Evolutionary conservation across 2,797 vertebrate genomes (phyloP), one percentile per base, ranked within the genome.

Genomic region (Zenarchopterus dispar): DNA sequence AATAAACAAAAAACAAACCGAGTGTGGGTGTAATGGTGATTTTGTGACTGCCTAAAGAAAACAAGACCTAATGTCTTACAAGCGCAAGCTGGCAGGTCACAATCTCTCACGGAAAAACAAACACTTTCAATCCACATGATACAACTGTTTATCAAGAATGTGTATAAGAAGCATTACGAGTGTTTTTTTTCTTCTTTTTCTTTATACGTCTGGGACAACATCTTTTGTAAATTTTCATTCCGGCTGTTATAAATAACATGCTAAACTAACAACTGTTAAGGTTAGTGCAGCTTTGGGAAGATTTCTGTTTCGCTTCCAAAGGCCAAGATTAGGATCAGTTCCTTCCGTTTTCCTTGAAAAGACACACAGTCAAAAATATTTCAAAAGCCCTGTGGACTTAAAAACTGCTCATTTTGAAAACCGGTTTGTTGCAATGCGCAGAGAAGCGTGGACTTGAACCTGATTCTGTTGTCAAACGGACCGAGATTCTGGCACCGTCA

Each of bases 1-100:
- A 33, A 56, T 80, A 85, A 87, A 85, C 69, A 81, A 75, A 82
- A 87, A 83, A 67, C 86, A 79, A 53, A 22, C 2, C 26, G n/a
- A 15, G 73, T 6, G 56, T 85, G 77, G 75, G 73, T 41, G 72
- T 73, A 76, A 68, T 78, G 55, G 62, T 23, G 52, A 56, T 72
- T 67, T 49, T 62, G 57, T 31, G 73, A 73, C 56, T 15, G 48
- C 28, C 26, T 68, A 50, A 5, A 71, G 46, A 72, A 84, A 86
- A 88, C 77, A 79, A 62, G 41, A n/a, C 17, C 26, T 26, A 43
- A 73, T 47, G 46, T 43, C 24, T 47, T 59, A 84, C 59, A 26
- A 17, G 0, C 48, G 31, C 26, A 72, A 78, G 78, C 67, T 84
- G 82, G 49, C 43, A 4, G 50, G 48, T 58, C 2, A 10, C 50